Evolutionary conservation across 2,113 vertebrate species (phyloP).

Genomic region (Vulpes lagopus): DNA sequence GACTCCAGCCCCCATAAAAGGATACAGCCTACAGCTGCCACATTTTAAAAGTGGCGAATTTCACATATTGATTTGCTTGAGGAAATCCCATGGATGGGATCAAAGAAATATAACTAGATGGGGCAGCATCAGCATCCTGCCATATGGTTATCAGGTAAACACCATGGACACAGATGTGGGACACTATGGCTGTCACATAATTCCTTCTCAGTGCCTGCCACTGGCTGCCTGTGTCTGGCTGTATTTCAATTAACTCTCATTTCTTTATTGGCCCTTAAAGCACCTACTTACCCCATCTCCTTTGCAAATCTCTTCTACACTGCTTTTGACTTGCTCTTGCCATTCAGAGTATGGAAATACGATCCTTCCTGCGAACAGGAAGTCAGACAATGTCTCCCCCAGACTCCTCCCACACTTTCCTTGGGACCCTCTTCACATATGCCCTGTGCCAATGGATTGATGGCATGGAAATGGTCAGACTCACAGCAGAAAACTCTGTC

Average conservation of each 20-base stretch:
- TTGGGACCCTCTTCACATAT: not conserved
- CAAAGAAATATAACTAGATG: not conserved
- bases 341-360: not conserved
- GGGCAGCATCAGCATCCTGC: not conserved
- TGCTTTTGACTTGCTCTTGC: not conserved
- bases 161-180: not conserved
- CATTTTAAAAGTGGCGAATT: not conserved
- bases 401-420: not conserved
- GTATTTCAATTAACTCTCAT: not conserved
- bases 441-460: not conserved
- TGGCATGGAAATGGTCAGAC: not conserved
- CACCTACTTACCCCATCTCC: not conserved
- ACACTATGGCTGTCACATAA: not conserved
- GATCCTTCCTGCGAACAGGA: not conserved
- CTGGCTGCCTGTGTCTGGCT: not conserved
- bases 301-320: not conserved
- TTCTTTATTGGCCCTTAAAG: not conserved
- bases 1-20: not conserved
- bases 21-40: not conserved
- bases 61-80: not conserved
- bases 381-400: not conserved
- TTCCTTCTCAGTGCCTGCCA: not conserved
- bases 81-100: not conserved
- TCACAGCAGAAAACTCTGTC: not conserved
- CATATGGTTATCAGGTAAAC: not conserved